Base-by-base conservation (phyloP, 1,140 invertebrate genomes). In the Aplysia californica region DNA sequence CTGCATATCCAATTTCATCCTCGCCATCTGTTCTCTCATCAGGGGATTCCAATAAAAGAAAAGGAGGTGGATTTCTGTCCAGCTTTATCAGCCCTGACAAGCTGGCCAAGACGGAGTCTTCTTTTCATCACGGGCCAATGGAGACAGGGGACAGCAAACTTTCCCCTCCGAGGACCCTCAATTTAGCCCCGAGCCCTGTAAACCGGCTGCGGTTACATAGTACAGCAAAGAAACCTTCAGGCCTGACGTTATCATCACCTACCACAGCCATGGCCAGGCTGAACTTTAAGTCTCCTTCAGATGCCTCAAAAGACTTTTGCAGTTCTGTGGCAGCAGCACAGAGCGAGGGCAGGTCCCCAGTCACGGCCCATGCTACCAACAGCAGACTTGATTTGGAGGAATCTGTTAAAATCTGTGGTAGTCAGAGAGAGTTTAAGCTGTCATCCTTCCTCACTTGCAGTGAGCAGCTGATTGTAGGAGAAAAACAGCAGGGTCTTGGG, bases 211-310 rank as follows among this genome's bases (percentile, higher is more conserved):
- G 23, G 66, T 61, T n/a, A 21, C 35, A 59, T 55, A 26, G 20
- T 33, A 26, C 58, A 26, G 5, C 21, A 20, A 70, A 41, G 18
- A 36, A 59, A 31, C 33, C 72, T 38, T 44, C 55, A 44, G 26
- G 50, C n/a, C 59, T 75, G 15, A n/a, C 58, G 50, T 31, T 80
- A 38, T 68, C 73, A 65, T 79, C 78, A 55, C 59, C 85, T 26
- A 81, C 83, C n/a, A 56, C 84, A 29, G 70, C 79, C 39, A 76
- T 82, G 69, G 76, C 79, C 6, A 70, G 65, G 21, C 77, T 81
- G 21, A 79, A 84, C n/a, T 69, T 77, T 29, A 35, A 23, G 4
- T 75, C 72, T 6, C 31, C 69, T 72, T 41, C 78, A 75, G 26
- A 79, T 70, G 31, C 72, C 74, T 33, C 44, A 20, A n/a, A n/a